Base-by-base conservation (phyloP, 2,888 invertebrate species). In the Epinotia demarniana region DNA sequence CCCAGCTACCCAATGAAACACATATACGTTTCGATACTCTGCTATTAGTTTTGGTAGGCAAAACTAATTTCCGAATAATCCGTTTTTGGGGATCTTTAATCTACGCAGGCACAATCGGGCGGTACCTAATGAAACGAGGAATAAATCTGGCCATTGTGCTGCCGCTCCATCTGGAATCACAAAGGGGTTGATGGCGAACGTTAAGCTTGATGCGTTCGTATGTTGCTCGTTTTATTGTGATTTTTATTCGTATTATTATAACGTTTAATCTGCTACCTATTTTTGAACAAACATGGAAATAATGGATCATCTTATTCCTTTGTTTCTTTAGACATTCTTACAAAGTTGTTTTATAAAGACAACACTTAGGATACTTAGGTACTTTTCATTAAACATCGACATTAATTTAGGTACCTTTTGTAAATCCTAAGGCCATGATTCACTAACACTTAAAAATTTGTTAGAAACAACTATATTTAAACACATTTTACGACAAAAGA, bases 51-150 rank as follows among this genome's bases (percentile, higher is more conserved):
- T 49, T 16, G 13, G 16, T 49, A 16, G 49, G 49, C 49, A 49
- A 60, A 33, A 11, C 39, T 18, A 39, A 2, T 39, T 60, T 33
- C 12, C n/a, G 18, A 62, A 39, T 62, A 43, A 62, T 62, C 39
- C 39, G 33, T 62, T 62, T 43, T 39, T 39, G 39, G 62, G 62
- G 39, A n/a, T 62, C 16, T 62, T 62, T 62, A 39, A 39, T 62
- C 62, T 39, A 62, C 62, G 62, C 4, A 16, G 39, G 62, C 62
- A 33, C 3, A 33, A 39, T 62, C 62, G 33, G 18, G 62, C 9
- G 39, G 39, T 61, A 61, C 61, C 39, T 62, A 62, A 62, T 62
- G 33, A 62, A 62, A 62, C n/a, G 62, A n/a, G 39, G 62, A 62
- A 62, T 62, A 62, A 62, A 62, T 62, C 62, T 39, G 39, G 9